Evolutionary conservation across 1,140 invertebrate species (phyloP).

Genomic region (Cyphomyrmex costatus): DNA sequence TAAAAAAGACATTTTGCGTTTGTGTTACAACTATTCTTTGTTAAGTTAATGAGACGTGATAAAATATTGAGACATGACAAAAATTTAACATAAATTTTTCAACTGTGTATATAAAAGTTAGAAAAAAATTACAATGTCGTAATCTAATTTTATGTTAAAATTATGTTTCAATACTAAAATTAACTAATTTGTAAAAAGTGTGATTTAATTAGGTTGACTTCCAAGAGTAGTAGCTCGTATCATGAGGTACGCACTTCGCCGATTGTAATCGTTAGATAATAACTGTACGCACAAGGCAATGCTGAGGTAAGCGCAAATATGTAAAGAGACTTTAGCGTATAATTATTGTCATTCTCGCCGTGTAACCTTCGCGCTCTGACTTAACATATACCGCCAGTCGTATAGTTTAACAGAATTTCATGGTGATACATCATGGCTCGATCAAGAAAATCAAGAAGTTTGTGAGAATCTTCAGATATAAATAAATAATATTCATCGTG

Average conservation of each 20-base stretch:
- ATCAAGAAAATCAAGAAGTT: not conserved
- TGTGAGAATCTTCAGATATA: not conserved
- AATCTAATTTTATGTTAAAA: not conserved
- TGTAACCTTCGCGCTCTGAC: not conserved
- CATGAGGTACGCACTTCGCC: not conserved
- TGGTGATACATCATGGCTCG: not conserved
- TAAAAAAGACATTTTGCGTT: too few species aligned
- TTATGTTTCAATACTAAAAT: not conserved
- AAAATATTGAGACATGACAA: too few species aligned
- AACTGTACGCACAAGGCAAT: constrained; percentile 14
- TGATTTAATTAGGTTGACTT: not conserved
- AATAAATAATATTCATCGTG: not conserved
- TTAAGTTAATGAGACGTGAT: too few species aligned
- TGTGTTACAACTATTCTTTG: too few species aligned
- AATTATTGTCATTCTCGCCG: constrained; percentile 13
- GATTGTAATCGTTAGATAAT: constrained; percentile 15
- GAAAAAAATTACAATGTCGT: too few species aligned
- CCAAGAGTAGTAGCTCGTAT: not conserved
- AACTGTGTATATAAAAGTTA: too few species aligned
- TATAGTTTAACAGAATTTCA: too few species aligned
- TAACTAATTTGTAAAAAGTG: not conserved
- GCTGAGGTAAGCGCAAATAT: constrained; percentile 22
- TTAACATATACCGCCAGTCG: not conserved
- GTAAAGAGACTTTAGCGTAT: not conserved
- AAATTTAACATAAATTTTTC: too few species aligned